Evolutionary conservation across 92 coral and sea anemone species (phyloP), one percentile per base, ranked within the genome.

Genomic region (Muricea muricata): DNA sequence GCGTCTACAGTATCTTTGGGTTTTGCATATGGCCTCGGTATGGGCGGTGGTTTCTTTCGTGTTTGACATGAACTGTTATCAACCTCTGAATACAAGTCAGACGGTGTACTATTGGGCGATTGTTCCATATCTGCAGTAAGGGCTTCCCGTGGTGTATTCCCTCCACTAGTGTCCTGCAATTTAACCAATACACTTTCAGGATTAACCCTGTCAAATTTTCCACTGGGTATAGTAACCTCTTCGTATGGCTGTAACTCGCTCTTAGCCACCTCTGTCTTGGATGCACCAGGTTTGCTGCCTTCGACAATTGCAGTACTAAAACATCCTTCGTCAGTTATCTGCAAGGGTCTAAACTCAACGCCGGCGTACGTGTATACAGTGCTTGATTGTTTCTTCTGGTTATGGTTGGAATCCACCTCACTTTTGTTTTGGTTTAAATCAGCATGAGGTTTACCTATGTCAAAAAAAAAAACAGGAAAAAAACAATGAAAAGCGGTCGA

Each of bases 11-110:
- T 40, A 30, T 78, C 83, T 23, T 78, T 78, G n/a, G 94, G 86
- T 33, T 97, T 97, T 17, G 90, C 69, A 75, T 97, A 97, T 15
- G 99, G 99, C 69, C 90, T 91, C 15, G 98, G 98, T 37, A 90
- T 85, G 5, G 97, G 95, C 31, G 98, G 98, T 1, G 94, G 98
- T 37, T 73, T 83, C n/a, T 52, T 72, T 28, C 79, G 86, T 14
- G 31, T 25, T 15, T 81, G 72, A 35, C 45, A 42, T n/a, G 79
- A 45, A 29, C 78, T 69, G 1, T 73, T 47, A 34, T 75, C 56
- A 24, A 41, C 47, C 26, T 80, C 86, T 7, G 54, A 58, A 29
- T 79, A 56, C 45, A 81, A 50, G 32, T 79, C 81, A 21, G 83
- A 78, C 12, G 85, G 84, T 78, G 91, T 88, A 0, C 92, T 90